A percentile compares a stretch with the other conserved stretches of the same genome.
Evolutionary conservation across 2,113 vertebrate species (phyloP).

Genomic region (Heterocephalus glaber): DNA sequence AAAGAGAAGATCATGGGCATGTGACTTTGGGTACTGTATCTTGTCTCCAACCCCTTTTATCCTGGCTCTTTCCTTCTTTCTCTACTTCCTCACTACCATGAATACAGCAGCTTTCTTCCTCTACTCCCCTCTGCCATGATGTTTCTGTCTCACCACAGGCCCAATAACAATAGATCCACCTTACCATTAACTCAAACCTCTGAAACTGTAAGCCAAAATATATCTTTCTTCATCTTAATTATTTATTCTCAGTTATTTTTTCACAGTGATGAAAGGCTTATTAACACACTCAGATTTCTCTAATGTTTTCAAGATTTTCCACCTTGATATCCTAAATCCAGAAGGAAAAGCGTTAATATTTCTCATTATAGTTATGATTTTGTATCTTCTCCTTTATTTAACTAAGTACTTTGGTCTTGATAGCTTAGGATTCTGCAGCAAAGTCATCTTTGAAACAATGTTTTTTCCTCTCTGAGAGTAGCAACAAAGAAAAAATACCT

Average conservation of each 20-base stretch:
- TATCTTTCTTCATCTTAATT: neutral
- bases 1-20: neutral
- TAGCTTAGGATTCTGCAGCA: neutral
- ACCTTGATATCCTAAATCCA: neutral
- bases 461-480: neutral
- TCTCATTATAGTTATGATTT: neutral
- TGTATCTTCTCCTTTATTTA: neutral
- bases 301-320: neutral
- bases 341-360: neutral
- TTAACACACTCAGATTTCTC: neutral
- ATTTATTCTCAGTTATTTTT: neutral
- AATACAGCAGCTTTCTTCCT: neutral
- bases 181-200: neutral
- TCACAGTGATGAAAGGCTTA: neutral
- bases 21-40: neutral
- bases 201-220: neutral
- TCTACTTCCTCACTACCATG: neutral
- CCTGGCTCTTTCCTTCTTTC: neutral
- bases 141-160: neutral
- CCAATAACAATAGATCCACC: neutral
- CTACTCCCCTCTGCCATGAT: neutral
- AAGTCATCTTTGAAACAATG: neutral
- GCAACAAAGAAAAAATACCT: neutral
- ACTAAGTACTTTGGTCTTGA: neutral
- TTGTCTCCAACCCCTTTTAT: neutral